Conservation (phyloP, 1,140 invertebrate genomes). For the Hyposmocoma kahamanoa region DNA sequence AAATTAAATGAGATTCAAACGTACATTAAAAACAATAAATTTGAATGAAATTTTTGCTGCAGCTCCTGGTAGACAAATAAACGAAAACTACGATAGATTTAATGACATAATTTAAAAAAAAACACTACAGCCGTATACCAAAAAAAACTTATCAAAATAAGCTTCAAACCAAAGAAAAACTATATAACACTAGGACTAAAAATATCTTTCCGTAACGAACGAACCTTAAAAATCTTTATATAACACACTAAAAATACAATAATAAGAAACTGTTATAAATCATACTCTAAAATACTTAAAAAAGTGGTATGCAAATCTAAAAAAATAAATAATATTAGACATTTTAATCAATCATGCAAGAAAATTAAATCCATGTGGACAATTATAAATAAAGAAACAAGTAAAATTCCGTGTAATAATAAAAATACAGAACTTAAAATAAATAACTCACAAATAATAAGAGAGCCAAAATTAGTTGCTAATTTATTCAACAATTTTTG, state of each 20-base stretch:
- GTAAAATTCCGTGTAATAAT: conserved; percentile 4
- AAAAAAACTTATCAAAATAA: not conserved
- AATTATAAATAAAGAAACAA: not conserved
- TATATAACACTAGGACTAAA: no score
- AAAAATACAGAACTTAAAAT: not conserved
- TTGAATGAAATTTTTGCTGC: not conserved
- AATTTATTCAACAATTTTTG: not conserved
- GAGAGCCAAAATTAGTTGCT: not conserved
- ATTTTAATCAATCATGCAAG: not conserved
- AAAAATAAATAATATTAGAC: not conserved
- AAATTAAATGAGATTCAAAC: not conserved
- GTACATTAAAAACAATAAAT: not conserved
- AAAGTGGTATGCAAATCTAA: not conserved
- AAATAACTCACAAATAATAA: not conserved
- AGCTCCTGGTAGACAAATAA: not conserved
- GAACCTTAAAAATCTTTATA: no score
- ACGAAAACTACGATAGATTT: not conserved
- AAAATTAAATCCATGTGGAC: not conserved
- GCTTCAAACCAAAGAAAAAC: not conserved
- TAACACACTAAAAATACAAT: no score
- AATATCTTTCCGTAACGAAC: no score
- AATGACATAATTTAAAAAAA: not conserved
- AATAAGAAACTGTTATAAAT: not conserved
- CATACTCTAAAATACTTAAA: not conserved
- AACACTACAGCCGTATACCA: not conserved